phyloP scores from a whole-genome alignment of 2,888 invertebrate genomes.

The Miltochrista miniata region DNA sequence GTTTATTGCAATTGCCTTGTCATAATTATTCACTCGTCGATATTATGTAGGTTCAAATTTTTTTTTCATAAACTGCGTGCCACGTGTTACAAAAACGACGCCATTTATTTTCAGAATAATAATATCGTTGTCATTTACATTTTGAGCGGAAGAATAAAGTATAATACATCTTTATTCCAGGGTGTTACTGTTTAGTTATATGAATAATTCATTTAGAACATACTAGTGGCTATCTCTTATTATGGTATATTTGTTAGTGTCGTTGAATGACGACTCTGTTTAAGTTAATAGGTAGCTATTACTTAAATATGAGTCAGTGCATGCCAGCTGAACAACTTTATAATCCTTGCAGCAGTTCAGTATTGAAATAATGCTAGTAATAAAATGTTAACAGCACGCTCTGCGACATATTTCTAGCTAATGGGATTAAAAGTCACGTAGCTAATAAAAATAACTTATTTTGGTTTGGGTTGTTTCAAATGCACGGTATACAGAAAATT shows the following conservation, averaged over 20 bases:
- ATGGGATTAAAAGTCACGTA: neutral
- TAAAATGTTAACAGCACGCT: slow-evolving; percentile 15
- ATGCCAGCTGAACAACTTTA: slow-evolving; percentile 49
- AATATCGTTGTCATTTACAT: slow-evolving; percentile 8
- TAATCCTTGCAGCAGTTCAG: slow-evolving; percentile 7
- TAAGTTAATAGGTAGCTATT: slow-evolving; percentile 70
- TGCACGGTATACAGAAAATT: too few species aligned
- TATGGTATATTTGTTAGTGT: slow-evolving; percentile 56
- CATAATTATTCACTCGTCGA: neutral
- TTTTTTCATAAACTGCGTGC: neutral
- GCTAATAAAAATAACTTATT: neutral
- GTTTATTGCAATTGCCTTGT: too few species aligned
- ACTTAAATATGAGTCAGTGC: slow-evolving; percentile 56
- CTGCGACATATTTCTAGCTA: slow-evolving; percentile 1
- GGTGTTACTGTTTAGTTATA: slow-evolving; percentile 10
- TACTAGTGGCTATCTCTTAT: slow-evolving; percentile 46
- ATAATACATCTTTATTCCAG: slow-evolving; percentile 21
- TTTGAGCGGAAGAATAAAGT: slow-evolving; percentile 15
- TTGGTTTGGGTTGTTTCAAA: too few species aligned
- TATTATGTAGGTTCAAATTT: neutral
- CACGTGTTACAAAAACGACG: neutral
- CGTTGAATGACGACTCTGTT: slow-evolving; percentile 48
- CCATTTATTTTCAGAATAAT: slow-evolving; percentile 3
- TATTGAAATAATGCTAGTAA: slow-evolving; percentile 6
- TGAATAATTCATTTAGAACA: slow-evolving; percentile 56